Base-by-base conservation (phyloP, 2,113 vertebrate genomes). In the Xyrauchen texanus region DNA sequence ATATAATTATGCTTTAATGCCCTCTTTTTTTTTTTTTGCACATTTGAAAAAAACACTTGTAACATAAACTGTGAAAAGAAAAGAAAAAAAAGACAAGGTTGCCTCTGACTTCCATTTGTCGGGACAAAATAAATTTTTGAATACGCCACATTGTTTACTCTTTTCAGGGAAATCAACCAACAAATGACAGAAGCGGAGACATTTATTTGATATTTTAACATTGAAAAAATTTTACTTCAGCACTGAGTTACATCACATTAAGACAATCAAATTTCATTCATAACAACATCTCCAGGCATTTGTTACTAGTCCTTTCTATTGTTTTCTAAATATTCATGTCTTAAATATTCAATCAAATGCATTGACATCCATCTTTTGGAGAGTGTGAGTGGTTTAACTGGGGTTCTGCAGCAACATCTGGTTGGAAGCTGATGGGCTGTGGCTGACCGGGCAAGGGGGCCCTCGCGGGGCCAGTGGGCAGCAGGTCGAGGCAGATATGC, bases 401-500 rank as follows among this genome's bases (percentile, higher is more conserved):
- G 57, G 65, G 58, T 66, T 78, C 49, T 81, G 68, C 46, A 46
- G 72, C 91, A 94, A 93, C 91, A 93, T 94, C 95, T 95, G 95
- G 94, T 96, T 94, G 94, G 86, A 92, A 92, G 93, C 94, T 90
- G 93, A 93, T 90, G 90, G 90, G 92, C 92, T 88, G 91, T 88
- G 93, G 93, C 92, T 94, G 93, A 94, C 91, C 93, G 92, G 91
- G 91, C 93, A 94, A 92, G 91, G 92, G 87, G 91, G 93, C 93
- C 92, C 94, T 90, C 90, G 4, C 87, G 94, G 93, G 94, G 94
- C 93, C 92, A 92, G 93, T 93, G 94, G 93, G 93, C 93, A 92
- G 93, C 93, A 94, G 94, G 93, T 94, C 93, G 93, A 93, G 94
- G 94, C 93, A 92, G 94, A 93, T 93, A 94, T 94, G 93, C 93